Evolutionary conservation across 2,113 vertebrate species (phyloP).

Genomic region (Procavia capensis): DNA sequence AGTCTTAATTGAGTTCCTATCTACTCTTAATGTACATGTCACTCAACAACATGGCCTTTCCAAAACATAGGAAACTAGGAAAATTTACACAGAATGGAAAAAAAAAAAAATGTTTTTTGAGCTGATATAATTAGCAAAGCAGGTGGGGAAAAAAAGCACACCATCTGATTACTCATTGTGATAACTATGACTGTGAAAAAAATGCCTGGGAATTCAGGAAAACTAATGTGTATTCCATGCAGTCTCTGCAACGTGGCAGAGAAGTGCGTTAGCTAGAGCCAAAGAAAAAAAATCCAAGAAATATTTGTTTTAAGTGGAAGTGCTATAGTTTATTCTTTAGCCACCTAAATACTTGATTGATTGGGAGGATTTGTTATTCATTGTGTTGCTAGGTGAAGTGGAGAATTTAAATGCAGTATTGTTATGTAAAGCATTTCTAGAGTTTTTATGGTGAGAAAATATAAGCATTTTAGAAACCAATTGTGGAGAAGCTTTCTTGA

Average conservation of each 20-base stretch:
- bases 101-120: neutral
- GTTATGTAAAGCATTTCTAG: neutral
- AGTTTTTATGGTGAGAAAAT: conserved; percentile 6
- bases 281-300: neutral
- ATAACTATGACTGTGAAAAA: neutral
- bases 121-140: neutral
- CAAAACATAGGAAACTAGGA: neutral
- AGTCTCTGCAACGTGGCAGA: neutral
- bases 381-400: neutral
- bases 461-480: conserved; percentile 37
- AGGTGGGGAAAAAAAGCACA: neutral
- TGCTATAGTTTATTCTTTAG: neutral
- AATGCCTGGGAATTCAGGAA: neutral
- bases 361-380: neutral
- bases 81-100: neutral
- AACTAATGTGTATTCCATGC: neutral
- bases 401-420: neutral
- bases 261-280: neutral
- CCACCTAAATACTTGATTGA: conserved; percentile 11
- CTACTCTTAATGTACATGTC: neutral
- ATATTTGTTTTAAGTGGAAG: neutral
- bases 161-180: neutral
- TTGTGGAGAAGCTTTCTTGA: neutral
- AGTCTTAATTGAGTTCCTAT: neutral
- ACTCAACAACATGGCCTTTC: neutral